Evolutionary conservation across 2,888 invertebrate species (phyloP), one percentile per base, ranked within the genome.

Genomic region (Apotomis capreana): DNA sequence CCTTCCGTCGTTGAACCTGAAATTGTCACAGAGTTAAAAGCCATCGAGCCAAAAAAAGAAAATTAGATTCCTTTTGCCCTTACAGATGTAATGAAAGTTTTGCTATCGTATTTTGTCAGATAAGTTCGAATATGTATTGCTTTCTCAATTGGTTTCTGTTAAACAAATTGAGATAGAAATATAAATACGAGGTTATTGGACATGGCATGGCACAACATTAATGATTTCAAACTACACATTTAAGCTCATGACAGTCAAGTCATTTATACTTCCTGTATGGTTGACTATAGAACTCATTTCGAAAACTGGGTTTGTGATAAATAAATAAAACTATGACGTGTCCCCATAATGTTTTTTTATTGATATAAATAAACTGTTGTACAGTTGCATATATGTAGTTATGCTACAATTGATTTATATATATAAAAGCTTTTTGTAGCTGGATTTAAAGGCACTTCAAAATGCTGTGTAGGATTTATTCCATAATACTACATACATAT

Each of bases 1-100:
- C 26, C 26, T 13, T 49, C 73, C 3, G 49, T 72, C 0, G 83
- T 84, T 60, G 83, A 84, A 61, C 71, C 74, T 26, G 84, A 81
- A 49, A 79, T 77, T 40, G 58, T 26, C 6, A 12, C 12, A 13
- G 37, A 76, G 62, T 46, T 68, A 40, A 84, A 81, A 74, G 79
- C 80, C 26, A 26, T 40, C 40, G 40, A 40, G 6, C 40, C 40
- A 40, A 6, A 40, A 40, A 40, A 40, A 40, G 40, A 26, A 26
- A 26, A 26, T 26, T 26, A 26, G 26, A 26, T 26, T 26, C 26
- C 26, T 26, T 2, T 26, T 26, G 26, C 26, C 26, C 26, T 26
- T 26, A 26, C 26, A 26, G 26, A 26, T 26, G 26, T 26, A 26
- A 26, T 26, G 26, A 26, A 26, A 26, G 26, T 26, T 26, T 26